Evolutionary conservation across 2,113 vertebrate genomes (phyloP).

Genomic region (Trogon melanurus): DNA sequence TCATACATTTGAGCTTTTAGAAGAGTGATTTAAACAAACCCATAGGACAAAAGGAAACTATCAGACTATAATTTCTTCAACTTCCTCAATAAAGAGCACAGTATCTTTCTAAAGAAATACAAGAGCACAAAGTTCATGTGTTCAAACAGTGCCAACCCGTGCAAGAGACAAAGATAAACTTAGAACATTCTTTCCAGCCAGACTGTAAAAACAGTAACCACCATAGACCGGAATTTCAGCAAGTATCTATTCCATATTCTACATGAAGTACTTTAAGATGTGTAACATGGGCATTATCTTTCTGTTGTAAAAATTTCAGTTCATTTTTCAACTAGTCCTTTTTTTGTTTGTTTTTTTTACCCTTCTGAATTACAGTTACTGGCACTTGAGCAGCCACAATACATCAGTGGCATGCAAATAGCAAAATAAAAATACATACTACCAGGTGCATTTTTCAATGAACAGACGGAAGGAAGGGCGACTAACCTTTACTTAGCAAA

Average conservation of each 20-base stretch:
- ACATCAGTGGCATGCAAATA: background rate
- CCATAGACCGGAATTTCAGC: background rate
- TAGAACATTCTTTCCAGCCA: background rate
- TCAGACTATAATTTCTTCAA: background rate
- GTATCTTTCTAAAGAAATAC: background rate
- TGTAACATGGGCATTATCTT: background rate
- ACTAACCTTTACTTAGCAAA: slow-evolving; percentile 93
- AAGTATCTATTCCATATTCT: background rate
- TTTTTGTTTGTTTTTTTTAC: background rate
- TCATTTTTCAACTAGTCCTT: background rate
- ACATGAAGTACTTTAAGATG: background rate
- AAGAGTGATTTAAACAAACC: background rate
- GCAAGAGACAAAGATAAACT: background rate
- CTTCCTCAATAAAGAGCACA: background rate
- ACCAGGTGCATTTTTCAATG: background rate
- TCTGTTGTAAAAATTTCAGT: background rate
- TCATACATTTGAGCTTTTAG: background rate
- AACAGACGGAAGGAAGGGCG: background rate
- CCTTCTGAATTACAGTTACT: background rate
- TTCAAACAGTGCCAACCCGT: background rate
- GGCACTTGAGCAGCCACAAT: background rate
- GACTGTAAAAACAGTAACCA: background rate
- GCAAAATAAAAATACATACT: background rate
- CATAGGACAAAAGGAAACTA: background rate
- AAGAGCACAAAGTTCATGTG: background rate